phyloP scores from a whole-genome alignment of 2,113 vertebrate species.

The Aphyosemion australe region DNA sequence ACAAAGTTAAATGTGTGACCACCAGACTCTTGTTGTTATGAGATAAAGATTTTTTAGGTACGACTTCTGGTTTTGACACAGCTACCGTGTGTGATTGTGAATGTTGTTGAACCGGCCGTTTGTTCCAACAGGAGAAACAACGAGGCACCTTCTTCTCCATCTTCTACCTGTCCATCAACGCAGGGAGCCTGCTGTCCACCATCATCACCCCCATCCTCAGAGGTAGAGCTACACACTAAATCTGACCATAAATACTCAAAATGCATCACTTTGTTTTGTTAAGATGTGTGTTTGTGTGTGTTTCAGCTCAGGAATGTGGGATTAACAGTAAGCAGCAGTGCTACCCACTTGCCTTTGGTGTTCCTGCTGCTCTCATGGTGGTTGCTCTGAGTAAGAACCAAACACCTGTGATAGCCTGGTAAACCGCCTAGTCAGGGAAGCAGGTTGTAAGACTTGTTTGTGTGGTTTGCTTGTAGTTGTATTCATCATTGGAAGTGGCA shows the following conservation, averaged over 20 bases:
- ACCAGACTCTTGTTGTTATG: no score
- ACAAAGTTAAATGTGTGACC: no score
- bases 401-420: background rate
- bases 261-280: background rate
- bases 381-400: constrained; percentile 84
- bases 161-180: constrained; percentile 94
- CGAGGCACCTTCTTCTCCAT: constrained; percentile 93
- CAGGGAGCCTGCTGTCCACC: constrained; percentile 92
- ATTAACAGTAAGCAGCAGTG: constrained; percentile 83
- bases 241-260: background rate
- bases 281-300: constrained; percentile 9
- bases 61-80: no score
- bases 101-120: no score
- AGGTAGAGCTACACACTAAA: constrained; percentile 74
- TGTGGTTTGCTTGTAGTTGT: constrained; percentile 79
- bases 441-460: background rate
- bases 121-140: constrained; percentile 85
- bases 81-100: no score
- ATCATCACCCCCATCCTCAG: constrained; percentile 89
- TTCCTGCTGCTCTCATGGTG: constrained; percentile 93
- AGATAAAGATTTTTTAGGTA: no score
- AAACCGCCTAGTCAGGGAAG: background rate
- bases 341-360: constrained; percentile 93
- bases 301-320: constrained; percentile 87
- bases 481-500: constrained; percentile 86